Evolutionary conservation across 2,888 invertebrate species (phyloP).

Genomic region (Nysson spinosus): DNA sequence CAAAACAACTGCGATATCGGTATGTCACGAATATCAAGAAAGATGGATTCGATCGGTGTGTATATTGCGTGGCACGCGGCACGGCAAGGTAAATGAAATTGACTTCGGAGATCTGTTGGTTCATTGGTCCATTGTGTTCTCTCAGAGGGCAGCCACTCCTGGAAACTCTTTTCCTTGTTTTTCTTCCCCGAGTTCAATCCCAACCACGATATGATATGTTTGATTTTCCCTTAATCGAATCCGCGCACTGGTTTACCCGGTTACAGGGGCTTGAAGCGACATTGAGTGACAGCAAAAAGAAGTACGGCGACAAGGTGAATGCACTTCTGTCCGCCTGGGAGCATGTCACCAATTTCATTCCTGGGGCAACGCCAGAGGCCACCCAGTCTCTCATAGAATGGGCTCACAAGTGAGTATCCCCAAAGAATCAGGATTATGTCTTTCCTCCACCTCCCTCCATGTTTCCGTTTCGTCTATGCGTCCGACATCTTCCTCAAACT

Average conservation of each 20-base stretch:
- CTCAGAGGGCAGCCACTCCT: not conserved
- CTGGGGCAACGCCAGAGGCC: constrained; percentile 74
- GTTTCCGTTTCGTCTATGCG: not conserved
- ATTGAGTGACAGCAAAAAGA: constrained; percentile 77
- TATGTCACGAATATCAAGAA: no score
- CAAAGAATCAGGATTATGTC: no score
- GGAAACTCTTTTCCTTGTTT: not conserved
- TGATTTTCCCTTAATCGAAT: constrained; percentile 45
- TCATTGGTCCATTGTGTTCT: no score
- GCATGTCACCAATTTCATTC: constrained; percentile 76
- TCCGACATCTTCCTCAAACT: no score
- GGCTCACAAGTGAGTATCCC: constrained; percentile 74
- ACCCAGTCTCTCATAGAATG: constrained; percentile 77
- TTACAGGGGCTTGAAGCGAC: constrained; percentile 77
- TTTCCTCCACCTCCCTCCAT: not conserved
- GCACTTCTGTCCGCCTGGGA: constrained; percentile 78
- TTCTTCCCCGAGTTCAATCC: constrained; percentile 5
- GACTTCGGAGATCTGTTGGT: no score
- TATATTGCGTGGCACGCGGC: no score
- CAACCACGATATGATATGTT: constrained; percentile 22
- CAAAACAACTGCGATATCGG: no score
- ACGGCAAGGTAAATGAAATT: no score
- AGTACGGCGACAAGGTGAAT: constrained; percentile 78
- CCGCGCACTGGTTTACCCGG: constrained; percentile 26
- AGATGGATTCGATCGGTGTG: no score